Base-by-base conservation (phyloP, 1,140 invertebrate species). In the Magallana gigas region DNA sequence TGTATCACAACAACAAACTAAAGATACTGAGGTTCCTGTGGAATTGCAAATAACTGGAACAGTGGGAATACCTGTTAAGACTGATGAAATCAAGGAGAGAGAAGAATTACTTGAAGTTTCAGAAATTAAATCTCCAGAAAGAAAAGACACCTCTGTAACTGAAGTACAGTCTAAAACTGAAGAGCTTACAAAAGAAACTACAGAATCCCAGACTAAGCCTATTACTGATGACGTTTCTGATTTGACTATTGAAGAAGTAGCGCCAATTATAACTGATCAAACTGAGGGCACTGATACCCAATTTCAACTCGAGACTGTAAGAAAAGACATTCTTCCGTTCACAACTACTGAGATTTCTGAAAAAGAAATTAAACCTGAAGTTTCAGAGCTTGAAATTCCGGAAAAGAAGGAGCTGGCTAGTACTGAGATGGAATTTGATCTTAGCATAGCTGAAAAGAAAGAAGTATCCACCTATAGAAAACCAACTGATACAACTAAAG, bases 401-500 rank as follows among this genome's bases (percentile, higher is more conserved):
- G 16, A 87, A 80, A 12, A 11, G 59, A 84, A 86, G 23, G 85
- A 90, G 36, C 5, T 48, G 36, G 36, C 36, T 48, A 48, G 36
- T 48, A 48, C 36, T 48, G 36, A 48, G 36, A 48, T 48, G 36
- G 36, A 48, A 48, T 48, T 48, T 48, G 36, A 48, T 48, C 36
- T 48, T 48, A 48, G 36, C 36, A 48, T 48, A 48, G 36, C 36
- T 48, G 36, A 48, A 48, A 80, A 57, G 12, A 56, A 86, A 76
- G 58, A 86, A 86, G 57, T 29, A 84, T 87, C 68, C 83, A 23
- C 7, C 29, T 60, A 85, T 58, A 56, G 68, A 87, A 86, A 87
- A 76, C 14, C 88, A n/a, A 88, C 90, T 71, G 91, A 92, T n/a
- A 88, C 88, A 29, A 84, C 89, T 48, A 89, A 88, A 29, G 83